Evolutionary conservation across 1,140 invertebrate species (phyloP).

Genomic region (Cataglyphis hispanica): DNA sequence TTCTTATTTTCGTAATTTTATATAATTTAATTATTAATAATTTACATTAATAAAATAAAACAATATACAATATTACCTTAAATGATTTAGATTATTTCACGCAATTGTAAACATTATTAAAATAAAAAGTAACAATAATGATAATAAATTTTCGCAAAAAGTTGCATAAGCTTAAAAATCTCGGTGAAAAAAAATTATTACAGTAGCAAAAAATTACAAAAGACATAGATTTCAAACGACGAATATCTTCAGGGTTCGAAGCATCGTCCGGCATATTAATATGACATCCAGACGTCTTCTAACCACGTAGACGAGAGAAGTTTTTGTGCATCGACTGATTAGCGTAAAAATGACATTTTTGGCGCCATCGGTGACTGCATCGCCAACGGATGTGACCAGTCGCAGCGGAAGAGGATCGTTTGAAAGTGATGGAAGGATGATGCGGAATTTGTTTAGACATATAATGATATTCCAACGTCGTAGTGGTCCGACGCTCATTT

Average conservation of each 20-base stretch:
- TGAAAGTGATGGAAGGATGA: background rate
- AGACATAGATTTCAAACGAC: slow-evolving; percentile 22
- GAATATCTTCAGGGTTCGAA: slow-evolving; percentile 17
- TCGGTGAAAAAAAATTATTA: background rate
- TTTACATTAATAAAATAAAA: slow-evolving; percentile 1
- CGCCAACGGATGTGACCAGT: slow-evolving; percentile 5
- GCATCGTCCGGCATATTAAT: slow-evolving; percentile 52
- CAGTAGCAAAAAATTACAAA: slow-evolving; percentile 15
- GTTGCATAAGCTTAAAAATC: background rate
- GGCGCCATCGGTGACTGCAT: slow-evolving; percentile 47
- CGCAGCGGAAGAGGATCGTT: slow-evolving; percentile 4
- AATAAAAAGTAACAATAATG: background rate
- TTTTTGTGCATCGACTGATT: slow-evolving; percentile 56
- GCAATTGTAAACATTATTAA: slow-evolving; percentile 4
- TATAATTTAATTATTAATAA: slow-evolving; percentile 6
- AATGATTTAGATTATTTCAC: background rate
- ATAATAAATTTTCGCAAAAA: background rate
- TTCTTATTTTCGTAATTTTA: slow-evolving; percentile 26
- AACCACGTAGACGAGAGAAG: slow-evolving; percentile 43
- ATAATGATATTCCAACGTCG: slow-evolving; percentile 62
- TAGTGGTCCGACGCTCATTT: slow-evolving; percentile 40
- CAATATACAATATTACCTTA: background rate
- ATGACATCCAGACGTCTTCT: background rate
- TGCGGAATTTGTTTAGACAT: slow-evolving; percentile 46
- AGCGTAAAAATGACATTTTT: slow-evolving; percentile 68